Base-by-base conservation (phyloP, 2,888 invertebrate species). In the Xylota sylvarum region DNA sequence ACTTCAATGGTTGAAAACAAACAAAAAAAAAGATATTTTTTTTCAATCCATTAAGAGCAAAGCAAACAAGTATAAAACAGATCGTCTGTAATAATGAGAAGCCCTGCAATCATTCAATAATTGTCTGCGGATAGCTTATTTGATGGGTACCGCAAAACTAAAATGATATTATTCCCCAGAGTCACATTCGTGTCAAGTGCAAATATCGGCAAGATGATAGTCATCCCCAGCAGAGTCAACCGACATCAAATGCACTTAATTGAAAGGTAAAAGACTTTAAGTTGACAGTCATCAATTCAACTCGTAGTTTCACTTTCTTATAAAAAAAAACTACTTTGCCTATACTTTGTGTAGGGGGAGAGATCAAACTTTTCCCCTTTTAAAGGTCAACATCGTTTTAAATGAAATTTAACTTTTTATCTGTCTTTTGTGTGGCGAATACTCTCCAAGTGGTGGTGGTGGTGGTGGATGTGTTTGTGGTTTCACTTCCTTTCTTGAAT, bases 151-250 rank as follows among this genome's bases (percentile, higher is more conserved):
- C 43, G 67, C 52, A 62, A 69, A 46, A 37, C 48, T 5, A 14
- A 76, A 30, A 40, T 55, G 37, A 35, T 35, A 9, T 1, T 7
- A 48, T 43, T 23, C 23, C 19, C 10, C n/a, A 35, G 37, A 77
- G 70, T 65, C 64, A 56, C 77, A 50, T 77, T 64, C 64, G 56
- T 82, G 76, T 82, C 81, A 77, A 82, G 81, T 79, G 48, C 56
- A 82, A 62, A 46, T 46, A 55, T 74, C 81, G 43, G 32, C 60
- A 46, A 43, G 48, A 50, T 67, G 43, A 27, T 10, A 10, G 23
- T 58, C 65, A 17, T 27, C 58, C 30, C 4, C 60, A 40, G 4
- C 10, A 19, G n/a, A 30, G 23, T 43, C 19, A 48, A 48, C 40
- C 50, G 50, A 62, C 50, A 55, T 52, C 64, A 35, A 43, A 62